phyloP scores from a whole-genome alignment of 2,113 vertebrate species.

The Micronisus gabar region DNA sequence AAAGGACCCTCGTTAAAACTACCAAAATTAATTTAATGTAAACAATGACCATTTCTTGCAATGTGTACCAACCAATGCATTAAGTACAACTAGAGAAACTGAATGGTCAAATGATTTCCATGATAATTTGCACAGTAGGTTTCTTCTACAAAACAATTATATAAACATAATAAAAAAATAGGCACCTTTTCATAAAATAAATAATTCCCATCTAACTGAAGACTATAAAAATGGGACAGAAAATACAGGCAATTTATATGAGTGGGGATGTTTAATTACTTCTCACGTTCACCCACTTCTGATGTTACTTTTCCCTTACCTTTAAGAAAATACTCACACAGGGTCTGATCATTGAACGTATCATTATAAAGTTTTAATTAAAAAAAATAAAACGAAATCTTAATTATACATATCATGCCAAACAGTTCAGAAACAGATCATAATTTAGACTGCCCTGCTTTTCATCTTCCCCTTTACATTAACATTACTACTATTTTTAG shows the following conservation, averaged over 20 bases:
- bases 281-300: not conserved
- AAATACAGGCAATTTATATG: not conserved
- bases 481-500: not conserved
- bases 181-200: not conserved
- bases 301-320: not conserved
- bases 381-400: not conserved
- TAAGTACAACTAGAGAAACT: not conserved
- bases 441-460: not conserved
- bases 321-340: not conserved
- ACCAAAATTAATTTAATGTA: conserved; percentile 27
- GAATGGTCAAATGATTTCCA: not conserved
- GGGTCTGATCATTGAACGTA: not conserved
- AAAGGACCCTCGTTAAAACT: not conserved
- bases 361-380: not conserved
- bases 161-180: not conserved
- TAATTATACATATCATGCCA: not conserved
- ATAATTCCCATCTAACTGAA: not conserved
- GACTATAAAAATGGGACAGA: not conserved
- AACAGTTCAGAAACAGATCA: not conserved
- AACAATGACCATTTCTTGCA: conserved; percentile 35
- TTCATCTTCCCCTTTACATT: not conserved
- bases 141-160: not conserved
- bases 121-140: not conserved
- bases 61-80: not conserved
- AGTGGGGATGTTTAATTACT: not conserved